Evolutionary conservation across 2,113 vertebrate species (phyloP), one percentile per base, ranked within the genome.

Genomic region (Larimichthys polyactis): DNA sequence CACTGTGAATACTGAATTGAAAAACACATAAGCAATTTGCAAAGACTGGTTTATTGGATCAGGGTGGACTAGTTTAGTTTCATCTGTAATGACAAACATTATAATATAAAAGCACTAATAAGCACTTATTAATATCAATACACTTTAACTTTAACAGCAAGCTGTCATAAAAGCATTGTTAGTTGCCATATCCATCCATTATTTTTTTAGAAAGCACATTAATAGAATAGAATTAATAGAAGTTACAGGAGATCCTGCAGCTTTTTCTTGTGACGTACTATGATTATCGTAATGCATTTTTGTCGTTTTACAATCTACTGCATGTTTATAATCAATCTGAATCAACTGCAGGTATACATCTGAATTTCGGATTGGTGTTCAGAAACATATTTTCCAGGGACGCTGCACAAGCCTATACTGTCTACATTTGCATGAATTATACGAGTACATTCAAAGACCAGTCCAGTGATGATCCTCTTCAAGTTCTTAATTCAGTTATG

Each of bases 311-410:
- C 27, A 27, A 27, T 27, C 27, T 27, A 27, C 27, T 27, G 27
- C 27, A 27, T 27, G 27, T 27, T 27, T 3, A 32, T 32, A 32
- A 32, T 32, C 29, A 32, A 32, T 4, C 29, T 32, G 29, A 32
- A 32, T 32, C 29, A 4, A 32, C 29, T 32, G 32, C 32, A 32
- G 32, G 32, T 32, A 27, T 27, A 27, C 27, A 36, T 36, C 44
- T 16, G 19, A 60, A 59, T 22, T n/a, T 49, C 58, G 57, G 0
- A 10, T 0, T 20, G 4, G 2, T 3, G 10, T 67, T 55, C 0
- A n/a, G 60, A 55, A 51, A 0, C 4, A 40, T 32, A 36, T 43
- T 59, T 57, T 1, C 7, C 44, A 46, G 57, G 10, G 5, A 2
- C 7, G 36, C 19, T 29, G 15, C 11, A 29, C 3, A 0, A 17